phyloP scores from a whole-genome alignment of 2,113 vertebrate species.

The Engystomops pustulosus region DNA sequence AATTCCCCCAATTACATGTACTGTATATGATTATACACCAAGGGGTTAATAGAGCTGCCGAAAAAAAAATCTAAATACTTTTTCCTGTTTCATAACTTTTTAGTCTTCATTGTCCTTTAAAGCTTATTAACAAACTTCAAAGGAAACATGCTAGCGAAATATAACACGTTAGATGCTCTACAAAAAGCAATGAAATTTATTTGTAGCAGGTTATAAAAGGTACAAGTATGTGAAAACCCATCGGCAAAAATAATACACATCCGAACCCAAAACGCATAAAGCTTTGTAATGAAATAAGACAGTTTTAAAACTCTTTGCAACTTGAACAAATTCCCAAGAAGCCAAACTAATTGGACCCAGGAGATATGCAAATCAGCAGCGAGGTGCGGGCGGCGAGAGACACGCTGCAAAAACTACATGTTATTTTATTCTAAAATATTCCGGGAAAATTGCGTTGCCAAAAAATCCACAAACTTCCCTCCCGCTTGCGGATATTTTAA shows the following conservation, averaged over 20 bases:
- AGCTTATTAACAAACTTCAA: background rate
- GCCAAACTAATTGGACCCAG: slow-evolving; percentile 50
- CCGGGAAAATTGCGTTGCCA: slow-evolving; percentile 33
- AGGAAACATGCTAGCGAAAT: background rate
- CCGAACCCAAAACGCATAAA: slow-evolving; percentile 7
- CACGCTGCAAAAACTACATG: background rate
- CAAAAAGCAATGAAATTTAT: slow-evolving; percentile 1
- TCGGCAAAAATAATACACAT: slow-evolving; percentile 32
- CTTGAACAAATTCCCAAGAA: slow-evolving; percentile 51
- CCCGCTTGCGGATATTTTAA: slow-evolving; percentile 31
- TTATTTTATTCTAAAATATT: slow-evolving; percentile 52
- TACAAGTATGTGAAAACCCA: slow-evolving; percentile 15
- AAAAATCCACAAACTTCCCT: slow-evolving; percentile 30
- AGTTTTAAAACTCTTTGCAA: slow-evolving; percentile 46
- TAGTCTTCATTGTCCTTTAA: background rate
- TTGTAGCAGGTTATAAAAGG: slow-evolving; percentile 2
- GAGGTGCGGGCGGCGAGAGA: slow-evolving; percentile 19
- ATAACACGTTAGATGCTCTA: background rate
- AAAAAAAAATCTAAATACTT: background rate
- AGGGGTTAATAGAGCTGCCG: background rate
- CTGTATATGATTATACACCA: too few species aligned
- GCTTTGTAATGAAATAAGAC: slow-evolving; percentile 52
- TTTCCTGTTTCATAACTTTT: background rate
- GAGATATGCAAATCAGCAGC: slow-evolving; percentile 53
- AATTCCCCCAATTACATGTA: too few species aligned